These are phyloP conservation scores for Dasysyrphus albostriatus DNA, from an alignment of 2,888 invertebrate species.

Conservation along the genomic window DNA sequence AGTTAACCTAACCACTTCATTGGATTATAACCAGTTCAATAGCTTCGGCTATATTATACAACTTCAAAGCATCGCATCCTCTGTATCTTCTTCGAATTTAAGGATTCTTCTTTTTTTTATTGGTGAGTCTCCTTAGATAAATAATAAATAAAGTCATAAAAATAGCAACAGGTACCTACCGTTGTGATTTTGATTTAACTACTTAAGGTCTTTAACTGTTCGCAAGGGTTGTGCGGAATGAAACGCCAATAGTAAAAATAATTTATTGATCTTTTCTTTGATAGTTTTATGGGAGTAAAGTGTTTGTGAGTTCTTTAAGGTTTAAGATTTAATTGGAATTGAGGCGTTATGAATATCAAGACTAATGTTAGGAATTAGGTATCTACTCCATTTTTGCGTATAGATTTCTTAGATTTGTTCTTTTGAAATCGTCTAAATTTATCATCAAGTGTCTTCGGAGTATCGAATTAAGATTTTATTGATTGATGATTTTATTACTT, in stretches of 20 bases:
- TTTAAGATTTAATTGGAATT: not conserved
- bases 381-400: no score
- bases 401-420: no score
- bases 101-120: constrained; percentile 61
- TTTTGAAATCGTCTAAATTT: no score
- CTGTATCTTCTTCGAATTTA: not conserved
- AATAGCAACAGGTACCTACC: not conserved
- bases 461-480: no score
- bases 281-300: not conserved
- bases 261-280: not conserved
- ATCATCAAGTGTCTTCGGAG: no score
- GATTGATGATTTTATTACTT: no score
- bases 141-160: constrained; percentile 5
- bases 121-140: constrained; percentile 52
- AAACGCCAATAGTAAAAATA: not conserved
- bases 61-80: constrained; percentile 6
- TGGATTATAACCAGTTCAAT: constrained; percentile 41
- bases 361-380: not conserved
- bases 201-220: not conserved
- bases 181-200: not conserved
- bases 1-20: not conserved
- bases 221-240: not conserved
- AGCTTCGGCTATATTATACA: constrained; percentile 3
- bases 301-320: not conserved
- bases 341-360: not conserved